Evolutionary conservation across 2,797 vertebrate species (phyloP).

Genomic region (Dryobates pubescens): DNA sequence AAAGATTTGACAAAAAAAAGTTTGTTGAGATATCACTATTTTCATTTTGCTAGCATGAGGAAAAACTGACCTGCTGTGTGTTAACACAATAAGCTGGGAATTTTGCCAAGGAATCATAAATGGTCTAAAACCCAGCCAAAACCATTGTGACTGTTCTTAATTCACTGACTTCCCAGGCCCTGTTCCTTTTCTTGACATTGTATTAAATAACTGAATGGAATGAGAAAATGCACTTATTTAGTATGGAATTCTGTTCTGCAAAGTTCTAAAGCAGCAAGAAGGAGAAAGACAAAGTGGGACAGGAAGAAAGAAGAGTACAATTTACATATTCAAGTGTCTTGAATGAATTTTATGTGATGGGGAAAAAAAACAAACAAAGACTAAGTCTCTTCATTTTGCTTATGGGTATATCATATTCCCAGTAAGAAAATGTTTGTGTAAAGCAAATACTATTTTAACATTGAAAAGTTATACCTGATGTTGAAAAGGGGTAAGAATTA

Average conservation of each 20-base stretch:
- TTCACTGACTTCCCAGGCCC: background rate
- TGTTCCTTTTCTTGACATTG: background rate
- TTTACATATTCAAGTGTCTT: background rate
- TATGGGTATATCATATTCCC: background rate
- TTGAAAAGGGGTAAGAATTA: background rate
- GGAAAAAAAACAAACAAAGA: background rate
- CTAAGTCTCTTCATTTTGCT: background rate
- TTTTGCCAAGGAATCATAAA: background rate
- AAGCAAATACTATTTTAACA: background rate
- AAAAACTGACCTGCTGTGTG: background rate
- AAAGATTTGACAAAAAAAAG: background rate
- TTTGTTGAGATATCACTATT: background rate
- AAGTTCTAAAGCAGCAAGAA: background rate
- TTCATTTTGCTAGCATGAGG: background rate
- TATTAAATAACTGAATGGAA: background rate
- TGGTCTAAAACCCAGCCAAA: background rate
- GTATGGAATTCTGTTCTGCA: background rate
- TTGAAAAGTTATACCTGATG: background rate
- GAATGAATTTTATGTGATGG: background rate
- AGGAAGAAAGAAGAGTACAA: background rate
- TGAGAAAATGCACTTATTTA: background rate
- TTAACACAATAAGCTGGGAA: background rate
- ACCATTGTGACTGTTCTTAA: background rate
- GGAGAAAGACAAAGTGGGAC: background rate
- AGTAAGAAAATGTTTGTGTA: background rate